phyloP scores from a whole-genome alignment of 2,797 vertebrate genomes.

The Hephaestus fuliginosus region DNA sequence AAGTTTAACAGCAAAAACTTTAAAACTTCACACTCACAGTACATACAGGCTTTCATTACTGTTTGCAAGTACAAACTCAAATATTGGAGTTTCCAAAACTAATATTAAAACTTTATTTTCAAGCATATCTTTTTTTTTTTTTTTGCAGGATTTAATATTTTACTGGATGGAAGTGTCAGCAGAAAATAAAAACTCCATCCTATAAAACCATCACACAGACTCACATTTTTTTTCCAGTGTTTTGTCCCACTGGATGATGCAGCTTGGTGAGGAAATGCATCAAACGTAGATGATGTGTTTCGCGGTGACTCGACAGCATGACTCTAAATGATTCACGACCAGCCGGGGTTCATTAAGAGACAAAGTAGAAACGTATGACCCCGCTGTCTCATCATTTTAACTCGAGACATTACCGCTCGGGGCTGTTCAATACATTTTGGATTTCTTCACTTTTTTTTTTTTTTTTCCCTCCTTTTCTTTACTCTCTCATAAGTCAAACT shows the following conservation, averaged over 20 bases:
- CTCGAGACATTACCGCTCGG: not conserved
- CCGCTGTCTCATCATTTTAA: constrained; percentile 21
- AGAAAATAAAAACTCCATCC: not conserved
- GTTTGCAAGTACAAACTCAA: not conserved
- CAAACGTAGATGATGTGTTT: not conserved
- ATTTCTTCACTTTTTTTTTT: constrained; percentile 17
- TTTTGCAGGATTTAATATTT: not conserved
- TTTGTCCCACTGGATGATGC: not conserved
- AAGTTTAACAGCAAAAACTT: not conserved
- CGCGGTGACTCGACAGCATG: not conserved
- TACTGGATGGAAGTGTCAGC: not conserved
- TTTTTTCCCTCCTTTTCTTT: not conserved
- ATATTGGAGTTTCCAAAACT: not conserved
- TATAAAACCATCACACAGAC: not conserved
- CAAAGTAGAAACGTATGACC: constrained; percentile 15
- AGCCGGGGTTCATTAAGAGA: constrained; percentile 20
- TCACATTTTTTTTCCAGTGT: not conserved
- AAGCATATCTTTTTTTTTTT: not conserved
- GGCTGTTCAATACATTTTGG: constrained; percentile 8
- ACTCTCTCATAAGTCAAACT: too few relatives aligned
- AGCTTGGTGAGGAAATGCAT: not conserved
- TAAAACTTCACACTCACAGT: too few relatives aligned
- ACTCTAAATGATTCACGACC: constrained; percentile 41
- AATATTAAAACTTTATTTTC: not conserved
- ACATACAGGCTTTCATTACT: not conserved